These are phyloP conservation scores for Coenobita brevimanus DNA, from an alignment of 1,140 invertebrate genomes.

Conservation along the genomic window DNA sequence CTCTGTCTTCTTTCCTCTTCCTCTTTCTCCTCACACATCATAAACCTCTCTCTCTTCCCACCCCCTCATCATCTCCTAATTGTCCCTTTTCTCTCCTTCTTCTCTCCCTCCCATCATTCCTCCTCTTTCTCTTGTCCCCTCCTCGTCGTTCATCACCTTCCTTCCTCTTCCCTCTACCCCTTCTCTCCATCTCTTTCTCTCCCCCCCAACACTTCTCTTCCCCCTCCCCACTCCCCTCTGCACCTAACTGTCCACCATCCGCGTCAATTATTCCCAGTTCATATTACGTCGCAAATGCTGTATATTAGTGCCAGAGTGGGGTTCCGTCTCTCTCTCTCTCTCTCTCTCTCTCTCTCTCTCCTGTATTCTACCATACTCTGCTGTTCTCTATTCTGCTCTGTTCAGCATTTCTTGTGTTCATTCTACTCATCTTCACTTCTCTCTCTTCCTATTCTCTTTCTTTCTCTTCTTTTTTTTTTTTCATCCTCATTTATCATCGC, in stretches of 20 bases:
- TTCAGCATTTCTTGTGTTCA: not conserved
- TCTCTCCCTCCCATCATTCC: not conserved
- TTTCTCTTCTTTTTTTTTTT: too few species aligned
- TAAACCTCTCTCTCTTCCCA: not conserved
- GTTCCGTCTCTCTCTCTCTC: conserved; percentile 28
- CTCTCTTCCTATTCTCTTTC: not conserved
- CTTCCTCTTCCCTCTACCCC: not conserved
- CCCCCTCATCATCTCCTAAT: not conserved
- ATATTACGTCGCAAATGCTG: conserved; percentile 36
- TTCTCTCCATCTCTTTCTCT: not conserved
- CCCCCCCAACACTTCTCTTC: not conserved
- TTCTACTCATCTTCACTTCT: not conserved
- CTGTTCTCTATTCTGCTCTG: not conserved
- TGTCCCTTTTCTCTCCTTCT: not conserved
- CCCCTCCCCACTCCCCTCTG: too few species aligned
- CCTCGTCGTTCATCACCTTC: not conserved
- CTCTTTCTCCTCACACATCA: not conserved
- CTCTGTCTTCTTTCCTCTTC: not conserved
- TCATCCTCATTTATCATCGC: too few species aligned
- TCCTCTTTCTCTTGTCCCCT: not conserved
- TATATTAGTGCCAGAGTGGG: conserved; percentile 30
- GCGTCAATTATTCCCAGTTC: conserved; percentile 34
- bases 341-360: conserved; percentile 49
- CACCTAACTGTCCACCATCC: not conserved
- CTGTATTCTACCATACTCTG: not conserved